phyloP scores from a whole-genome alignment of 2,113 vertebrate species.

The Ceyx cyanopectus region DNA sequence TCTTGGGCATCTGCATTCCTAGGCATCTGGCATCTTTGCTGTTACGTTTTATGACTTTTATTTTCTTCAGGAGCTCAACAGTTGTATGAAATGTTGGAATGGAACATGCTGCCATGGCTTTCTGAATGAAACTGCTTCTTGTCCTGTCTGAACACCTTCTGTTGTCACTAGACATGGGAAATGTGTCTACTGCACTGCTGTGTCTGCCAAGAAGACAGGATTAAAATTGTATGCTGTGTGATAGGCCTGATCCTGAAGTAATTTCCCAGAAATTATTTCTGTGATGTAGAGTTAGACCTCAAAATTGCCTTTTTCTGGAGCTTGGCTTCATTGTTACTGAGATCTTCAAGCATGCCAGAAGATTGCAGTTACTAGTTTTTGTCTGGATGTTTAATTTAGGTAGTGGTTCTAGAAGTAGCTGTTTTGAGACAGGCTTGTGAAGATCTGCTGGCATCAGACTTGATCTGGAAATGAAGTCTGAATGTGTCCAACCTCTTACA shows the following conservation, averaged over 20 bases:
- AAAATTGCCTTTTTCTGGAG: neutral
- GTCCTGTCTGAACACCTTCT: neutral
- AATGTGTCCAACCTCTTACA: neutral
- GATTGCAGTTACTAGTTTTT: neutral
- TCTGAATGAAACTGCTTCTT: neutral
- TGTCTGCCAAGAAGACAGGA: neutral
- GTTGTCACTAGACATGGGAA: neutral
- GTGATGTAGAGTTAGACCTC: neutral
- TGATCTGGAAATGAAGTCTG: neutral
- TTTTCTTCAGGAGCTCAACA: neutral
- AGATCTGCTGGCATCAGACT: neutral
- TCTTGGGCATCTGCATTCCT: neutral
- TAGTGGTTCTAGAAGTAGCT: neutral
- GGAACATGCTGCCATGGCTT: neutral
- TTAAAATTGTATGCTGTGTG: neutral
- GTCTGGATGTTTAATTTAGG: neutral
- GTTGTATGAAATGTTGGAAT: neutral
- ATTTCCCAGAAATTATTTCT: neutral
- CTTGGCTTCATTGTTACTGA: neutral
- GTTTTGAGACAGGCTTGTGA: neutral
- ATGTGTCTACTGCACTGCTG: neutral
- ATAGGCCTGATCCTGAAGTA: neutral
- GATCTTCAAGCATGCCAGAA: neutral
- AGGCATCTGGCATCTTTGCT: neutral
- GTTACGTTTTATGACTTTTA: neutral